Base-by-base conservation (phyloP, 2,888 invertebrate genomes). In the Lacanobia wlatinum region DNA sequence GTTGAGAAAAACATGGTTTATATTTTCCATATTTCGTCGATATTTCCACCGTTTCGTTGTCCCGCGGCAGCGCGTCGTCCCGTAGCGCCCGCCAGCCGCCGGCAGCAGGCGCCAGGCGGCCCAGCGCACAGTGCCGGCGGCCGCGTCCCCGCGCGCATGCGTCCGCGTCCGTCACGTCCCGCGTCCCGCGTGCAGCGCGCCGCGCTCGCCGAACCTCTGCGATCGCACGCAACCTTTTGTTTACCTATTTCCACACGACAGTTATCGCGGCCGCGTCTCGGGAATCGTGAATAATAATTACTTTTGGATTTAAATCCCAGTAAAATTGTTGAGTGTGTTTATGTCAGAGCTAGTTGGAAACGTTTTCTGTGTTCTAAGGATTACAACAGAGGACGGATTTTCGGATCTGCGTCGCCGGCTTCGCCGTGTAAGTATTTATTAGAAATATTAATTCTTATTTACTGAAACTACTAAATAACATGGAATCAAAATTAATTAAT, bases 111-210 rank as follows among this genome's bases (percentile, higher is more conserved):
- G n/a, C n/a, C n/a, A n/a, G n/a, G n/a, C n/a, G n/a, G n/a, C n/a
- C 28, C 4, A 28, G 2, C 83, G 55, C 85, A 88, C 46, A 82
- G 78, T 70, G 80, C 73, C 78, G 85, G 46, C 76, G 74, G 78
- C 76, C 84, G 87, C 84, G 73, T 43, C 59, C 62, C 78, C 80
- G 78, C 76, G 87, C 92, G 92, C 92, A 90, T 89, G 92, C 90
- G 91, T 12, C 40, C 40, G 12, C 40, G 12, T 40, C 40, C 14
- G 28, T 28, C n/a, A 4, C 28, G 28, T 28, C 4, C 2, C 2
- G 43, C 43, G 43, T 83, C 78, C n/a, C n/a, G n/a, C n/a, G n/a
- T n/a, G n/a, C n/a, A n/a, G n/a, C n/a, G n/a, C n/a, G n/a, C 52
- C 12, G 61, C 61, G 56, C 38, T 61, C 40, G 16, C 55, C 55